Conservation (phyloP, 1,140 invertebrate genomes). For the Eciton burchellii region DNA sequence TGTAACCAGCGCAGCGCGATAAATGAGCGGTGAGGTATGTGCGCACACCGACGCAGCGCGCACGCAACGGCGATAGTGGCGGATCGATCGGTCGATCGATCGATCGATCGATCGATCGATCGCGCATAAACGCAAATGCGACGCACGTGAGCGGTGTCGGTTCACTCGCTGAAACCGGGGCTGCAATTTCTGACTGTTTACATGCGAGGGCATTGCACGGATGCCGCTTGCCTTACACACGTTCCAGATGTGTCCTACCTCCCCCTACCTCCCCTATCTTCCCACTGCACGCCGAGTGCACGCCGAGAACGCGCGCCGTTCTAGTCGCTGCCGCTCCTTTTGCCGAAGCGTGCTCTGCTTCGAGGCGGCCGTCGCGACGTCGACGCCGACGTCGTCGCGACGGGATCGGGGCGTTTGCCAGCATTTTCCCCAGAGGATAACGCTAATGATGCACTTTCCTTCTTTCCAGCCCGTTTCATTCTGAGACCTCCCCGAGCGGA, state of each 20-base stretch:
- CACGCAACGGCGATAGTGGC: background rate
- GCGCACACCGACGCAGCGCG: background rate
- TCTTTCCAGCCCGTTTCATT: too few relatives aligned
- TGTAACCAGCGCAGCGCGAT: slow-evolving; percentile 2
- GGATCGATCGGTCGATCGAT: too few relatives aligned
- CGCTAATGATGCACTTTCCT: background rate
- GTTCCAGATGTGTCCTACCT: slow-evolving; percentile 76
- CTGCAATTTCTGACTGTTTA: slow-evolving; percentile 84
- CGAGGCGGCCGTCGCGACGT: background rate
- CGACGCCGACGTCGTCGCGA: slow-evolving; percentile 6
- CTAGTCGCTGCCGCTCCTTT: slow-evolving; percentile 38
- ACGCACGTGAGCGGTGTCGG: slow-evolving; percentile 54
- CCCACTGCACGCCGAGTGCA: slow-evolving; percentile 60
- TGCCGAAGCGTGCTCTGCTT: slow-evolving; percentile 1
- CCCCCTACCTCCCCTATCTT: slow-evolving; percentile 56
- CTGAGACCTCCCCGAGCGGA: too few relatives aligned
- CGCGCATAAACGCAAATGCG: slow-evolving; percentile 33
- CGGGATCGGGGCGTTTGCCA: slow-evolving; percentile 1
- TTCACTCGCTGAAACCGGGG: slow-evolving; percentile 69
- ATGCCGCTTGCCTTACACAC: slow-evolving; percentile 83
- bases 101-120: slow-evolving; percentile 46
- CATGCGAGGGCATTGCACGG: slow-evolving; percentile 85
- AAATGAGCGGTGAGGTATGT: slow-evolving; percentile 43
- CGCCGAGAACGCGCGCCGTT: slow-evolving; percentile 19
- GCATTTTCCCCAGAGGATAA: background rate